phyloP scores from a whole-genome alignment of 2,888 invertebrate genomes.

The Polymixis lichenea region DNA sequence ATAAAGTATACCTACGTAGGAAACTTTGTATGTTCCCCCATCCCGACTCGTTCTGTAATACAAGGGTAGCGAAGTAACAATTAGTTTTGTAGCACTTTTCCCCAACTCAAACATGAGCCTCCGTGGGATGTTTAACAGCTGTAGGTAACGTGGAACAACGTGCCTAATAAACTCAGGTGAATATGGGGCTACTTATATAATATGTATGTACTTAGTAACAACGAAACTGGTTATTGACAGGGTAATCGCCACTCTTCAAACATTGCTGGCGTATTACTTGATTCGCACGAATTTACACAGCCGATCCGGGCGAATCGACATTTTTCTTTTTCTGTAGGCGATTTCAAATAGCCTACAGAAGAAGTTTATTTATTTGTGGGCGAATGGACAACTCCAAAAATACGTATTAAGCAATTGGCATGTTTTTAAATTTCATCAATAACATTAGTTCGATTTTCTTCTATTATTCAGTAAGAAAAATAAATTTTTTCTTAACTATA shows the following conservation, averaged over 20 bases:
- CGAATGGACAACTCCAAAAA: too few relatives aligned
- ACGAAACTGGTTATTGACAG: background rate
- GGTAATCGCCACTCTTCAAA: background rate
- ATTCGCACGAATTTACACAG: too few relatives aligned
- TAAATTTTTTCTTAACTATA: too few relatives aligned
- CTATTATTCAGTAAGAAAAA: too few relatives aligned
- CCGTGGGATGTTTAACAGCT: slow-evolving; percentile 29
- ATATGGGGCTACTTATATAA: background rate
- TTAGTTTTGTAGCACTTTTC: slow-evolving; percentile 44
- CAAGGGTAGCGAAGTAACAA: slow-evolving; percentile 45
- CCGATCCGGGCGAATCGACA: too few relatives aligned
- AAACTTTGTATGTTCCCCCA: background rate
- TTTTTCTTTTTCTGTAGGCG: too few relatives aligned
- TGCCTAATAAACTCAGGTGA: background rate
- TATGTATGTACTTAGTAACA: background rate
- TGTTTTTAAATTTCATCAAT: too few relatives aligned
- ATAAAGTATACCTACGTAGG: background rate
- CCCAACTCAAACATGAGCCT: slow-evolving; percentile 39
- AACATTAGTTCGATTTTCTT: too few relatives aligned
- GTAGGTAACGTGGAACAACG: background rate
- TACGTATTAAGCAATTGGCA: too few relatives aligned
- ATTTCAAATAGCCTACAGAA: too few relatives aligned
- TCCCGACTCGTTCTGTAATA: slow-evolving; percentile 1
- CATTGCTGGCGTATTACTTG: background rate
- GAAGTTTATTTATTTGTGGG: too few relatives aligned